Evolutionary conservation across 2,888 invertebrate genomes (phyloP).

Genomic region (Nephrocerus scutellatus): DNA sequence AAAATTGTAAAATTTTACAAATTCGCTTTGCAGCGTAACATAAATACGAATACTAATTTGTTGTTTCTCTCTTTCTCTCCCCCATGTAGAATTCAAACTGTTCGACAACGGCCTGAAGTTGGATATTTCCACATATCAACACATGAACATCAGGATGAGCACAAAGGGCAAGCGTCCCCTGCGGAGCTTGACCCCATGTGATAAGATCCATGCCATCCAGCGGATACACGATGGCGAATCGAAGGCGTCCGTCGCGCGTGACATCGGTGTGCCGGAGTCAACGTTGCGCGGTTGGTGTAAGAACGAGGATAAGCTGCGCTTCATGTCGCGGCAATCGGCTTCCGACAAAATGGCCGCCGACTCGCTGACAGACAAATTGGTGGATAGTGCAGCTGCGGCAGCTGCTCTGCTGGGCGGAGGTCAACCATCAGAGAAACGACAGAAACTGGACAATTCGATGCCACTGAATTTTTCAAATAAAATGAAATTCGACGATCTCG

Average conservation of each 20-base stretch:
- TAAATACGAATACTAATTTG: slow-evolving; percentile 9
- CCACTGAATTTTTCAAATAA: slow-evolving; percentile 46
- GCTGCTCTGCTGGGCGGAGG: slow-evolving; percentile 32
- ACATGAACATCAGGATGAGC: slow-evolving; percentile 53
- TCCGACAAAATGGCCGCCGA: slow-evolving; percentile 55
- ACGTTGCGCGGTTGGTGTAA: slow-evolving; percentile 84
- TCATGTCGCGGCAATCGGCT: slow-evolving; percentile 64
- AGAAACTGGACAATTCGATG: slow-evolving; percentile 40
- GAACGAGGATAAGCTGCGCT: slow-evolving; percentile 68
- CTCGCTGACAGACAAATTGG: slow-evolving; percentile 37
- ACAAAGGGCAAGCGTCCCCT: slow-evolving; percentile 73
- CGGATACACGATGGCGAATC: slow-evolving; percentile 79
- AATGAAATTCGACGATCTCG: slow-evolving; percentile 45
- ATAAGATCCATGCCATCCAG: slow-evolving; percentile 75
- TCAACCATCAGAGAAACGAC: slow-evolving; percentile 41
- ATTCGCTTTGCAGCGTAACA: not conserved
- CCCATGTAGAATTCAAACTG: slow-evolving; percentile 41
- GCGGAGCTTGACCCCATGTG: slow-evolving; percentile 66
- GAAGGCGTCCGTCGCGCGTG: slow-evolving; percentile 77
- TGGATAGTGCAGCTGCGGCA: slow-evolving; percentile 30
- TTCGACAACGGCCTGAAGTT: slow-evolving; percentile 45
- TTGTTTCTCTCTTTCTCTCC: slow-evolving; percentile 8
- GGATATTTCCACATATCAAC: slow-evolving; percentile 46
- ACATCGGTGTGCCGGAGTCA: slow-evolving; percentile 80
- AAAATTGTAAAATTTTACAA: not conserved